Evolutionary conservation across 1,140 invertebrate species (phyloP).

Genomic region (Octopus sinensis): DNA sequence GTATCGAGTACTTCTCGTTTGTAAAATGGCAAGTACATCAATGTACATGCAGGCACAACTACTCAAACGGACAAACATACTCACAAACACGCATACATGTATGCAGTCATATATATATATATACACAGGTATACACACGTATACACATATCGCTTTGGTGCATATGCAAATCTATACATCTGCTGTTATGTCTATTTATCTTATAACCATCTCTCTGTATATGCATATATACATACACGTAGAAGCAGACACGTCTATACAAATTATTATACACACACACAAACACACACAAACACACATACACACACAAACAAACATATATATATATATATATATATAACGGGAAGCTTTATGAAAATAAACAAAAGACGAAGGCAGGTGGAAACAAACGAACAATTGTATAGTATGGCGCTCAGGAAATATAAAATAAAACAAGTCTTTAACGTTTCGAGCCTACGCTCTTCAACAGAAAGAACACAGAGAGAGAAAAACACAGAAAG

Average conservation of each 20-base stretch:
- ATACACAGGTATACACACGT: background rate
- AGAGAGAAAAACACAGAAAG: no score
- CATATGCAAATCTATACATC: background rate
- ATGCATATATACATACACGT: background rate
- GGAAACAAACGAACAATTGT: no score
- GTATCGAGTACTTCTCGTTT: no score
- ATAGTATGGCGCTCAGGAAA: no score
- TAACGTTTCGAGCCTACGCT: no score
- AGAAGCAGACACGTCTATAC: background rate
- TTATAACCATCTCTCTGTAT: background rate
- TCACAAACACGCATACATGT: background rate
- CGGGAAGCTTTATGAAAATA: no score
- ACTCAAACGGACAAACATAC: no score
- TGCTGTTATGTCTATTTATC: background rate
- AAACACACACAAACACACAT: background rate
- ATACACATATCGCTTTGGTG: background rate
- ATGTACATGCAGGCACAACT: no score
- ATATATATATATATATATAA: background rate
- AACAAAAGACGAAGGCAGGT: no score
- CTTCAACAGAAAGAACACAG: no score
- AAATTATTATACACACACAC: background rate
- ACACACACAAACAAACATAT: background rate
- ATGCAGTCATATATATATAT: background rate
- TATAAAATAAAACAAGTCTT: no score
- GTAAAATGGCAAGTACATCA: no score